Evolutionary conservation across 1,140 invertebrate species (phyloP), one percentile per base, ranked within the genome.

Genomic region (Zaprionus africanus): DNA sequence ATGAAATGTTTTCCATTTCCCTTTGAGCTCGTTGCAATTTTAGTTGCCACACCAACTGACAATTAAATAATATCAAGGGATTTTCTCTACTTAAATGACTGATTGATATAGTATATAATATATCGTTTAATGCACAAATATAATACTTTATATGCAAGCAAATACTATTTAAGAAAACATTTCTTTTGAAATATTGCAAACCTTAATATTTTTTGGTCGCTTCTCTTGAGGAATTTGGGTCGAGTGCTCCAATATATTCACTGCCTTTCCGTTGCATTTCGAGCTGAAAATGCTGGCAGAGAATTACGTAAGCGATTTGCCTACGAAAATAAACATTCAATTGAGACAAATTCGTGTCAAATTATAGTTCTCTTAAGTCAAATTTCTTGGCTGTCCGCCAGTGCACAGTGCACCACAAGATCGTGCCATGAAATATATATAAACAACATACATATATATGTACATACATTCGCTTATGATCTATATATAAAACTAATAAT

Each of bases 361-460:
- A 87, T 87, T 87, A 87, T 86, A 79, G 79, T 78, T 82, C 80
- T 68, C 76, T 75, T 69, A 80, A 84, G 84, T 88, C 78, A 78
- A 84, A 88, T 88, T 78, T 73, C 53, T 53, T 76, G 86, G 83
- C 81, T 53, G 4, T 13, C 7, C 43, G 51, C 84, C 83, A 67
- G 19, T 9, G 11, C 9, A 11, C 83, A 67, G 19, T 46, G 41
- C 41, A 46, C 2, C n/a, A n/a, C n/a, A 17, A 46, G n/a, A 46
- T 46, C n/a, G n/a, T 17, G 9, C 41, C 11, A 46, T 43, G n/a
- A n/a, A 4, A 38, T 38, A 5, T 2, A 43, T 17, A 4, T n/a
- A 41, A 15, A 46, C 38, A 41, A n/a, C n/a, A n/a, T 41, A n/a
- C n/a, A n/a, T 41, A 2, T 41, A n/a, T 41, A 7, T n/a, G 38